These are phyloP conservation scores for Tolmerus cingulatus DNA, from an alignment of 2,888 invertebrate species.

Conservation along the genomic window DNA sequence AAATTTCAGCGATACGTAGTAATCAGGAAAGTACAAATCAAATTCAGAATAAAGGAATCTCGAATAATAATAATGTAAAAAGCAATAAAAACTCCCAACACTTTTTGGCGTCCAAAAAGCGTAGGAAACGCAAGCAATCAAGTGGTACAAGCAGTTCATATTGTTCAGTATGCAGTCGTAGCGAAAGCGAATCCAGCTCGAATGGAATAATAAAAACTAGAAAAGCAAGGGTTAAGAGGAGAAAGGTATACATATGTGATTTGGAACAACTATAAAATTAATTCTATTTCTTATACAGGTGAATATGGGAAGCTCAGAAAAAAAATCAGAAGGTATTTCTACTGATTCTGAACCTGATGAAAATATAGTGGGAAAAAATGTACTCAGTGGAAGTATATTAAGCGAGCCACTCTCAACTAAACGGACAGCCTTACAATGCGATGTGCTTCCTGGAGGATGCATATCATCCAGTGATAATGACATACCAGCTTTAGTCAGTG, in stretches of 20 bases:
- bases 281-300: not conserved
- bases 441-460: conserved; percentile 56
- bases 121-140: conserved; percentile 45
- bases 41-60: conserved; percentile 49
- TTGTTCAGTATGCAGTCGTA: conserved; percentile 48
- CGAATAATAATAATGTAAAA: conserved; percentile 40
- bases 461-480: conserved; percentile 77
- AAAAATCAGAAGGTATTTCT: not conserved
- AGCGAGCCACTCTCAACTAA: not conserved
- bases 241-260: conserved; percentile 54
- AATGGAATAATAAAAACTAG: conserved; percentile 52
- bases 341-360: conserved; percentile 33
- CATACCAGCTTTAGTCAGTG: conserved; percentile 76
- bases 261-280: not conserved
- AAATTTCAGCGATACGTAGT: conserved; percentile 61
- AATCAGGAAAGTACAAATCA: conserved; percentile 30
- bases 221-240: conserved; percentile 59
- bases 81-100: conserved; percentile 18
- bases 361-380: not conserved
- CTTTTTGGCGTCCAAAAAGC: not conserved
- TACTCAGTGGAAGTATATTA: not conserved
- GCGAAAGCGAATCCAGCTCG: conserved; percentile 50
- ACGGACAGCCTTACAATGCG: conserved; percentile 5
- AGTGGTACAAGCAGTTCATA: conserved; percentile 48
- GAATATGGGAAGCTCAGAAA: not conserved